These are phyloP conservation scores for Conistra vaccinii DNA, from an alignment of 2,888 invertebrate genomes.

Conservation along the genomic window DNA sequence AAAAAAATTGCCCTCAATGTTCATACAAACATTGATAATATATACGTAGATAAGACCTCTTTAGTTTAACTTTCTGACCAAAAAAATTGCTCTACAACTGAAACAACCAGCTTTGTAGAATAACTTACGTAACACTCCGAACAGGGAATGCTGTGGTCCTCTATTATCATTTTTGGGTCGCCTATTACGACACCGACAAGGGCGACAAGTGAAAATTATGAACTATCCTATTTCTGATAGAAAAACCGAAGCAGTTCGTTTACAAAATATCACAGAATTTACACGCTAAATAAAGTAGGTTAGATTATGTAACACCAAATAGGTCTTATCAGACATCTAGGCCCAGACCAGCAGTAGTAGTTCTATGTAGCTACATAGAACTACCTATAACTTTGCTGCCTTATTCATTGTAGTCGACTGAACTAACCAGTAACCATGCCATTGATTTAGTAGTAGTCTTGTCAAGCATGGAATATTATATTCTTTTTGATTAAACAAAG, in stretches of 20 bases:
- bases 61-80: neutral
- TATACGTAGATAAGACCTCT: too few relatives aligned
- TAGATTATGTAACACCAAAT: slow-evolving; percentile 37
- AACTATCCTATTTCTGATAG: neutral
- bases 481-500: neutral
- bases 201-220: slow-evolving; percentile 12
- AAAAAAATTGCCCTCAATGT: too few relatives aligned
- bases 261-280: slow-evolving; percentile 40
- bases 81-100: neutral
- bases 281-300: slow-evolving; percentile 39
- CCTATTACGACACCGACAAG: slow-evolving; percentile 10
- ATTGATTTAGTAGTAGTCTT: neutral
- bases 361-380: neutral
- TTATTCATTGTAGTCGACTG: neutral
- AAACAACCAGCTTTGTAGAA: slow-evolving; percentile 13
- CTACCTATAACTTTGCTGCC: neutral
- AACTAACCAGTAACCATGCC: neutral
- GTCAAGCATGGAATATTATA: neutral
- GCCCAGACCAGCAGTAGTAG: neutral
- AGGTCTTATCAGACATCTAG: slow-evolving; percentile 35
- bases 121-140: slow-evolving; percentile 7
- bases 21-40: slow-evolving; percentile 7
- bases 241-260: slow-evolving; percentile 19
- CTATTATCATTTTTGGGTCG: slow-evolving; percentile 30
- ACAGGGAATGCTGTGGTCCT: slow-evolving; percentile 22